A percentile compares a stretch with the other conserved stretches of the same genome.
Conservation (phyloP, 2,113 vertebrate genomes). For the Trichechus manatus region DNA sequence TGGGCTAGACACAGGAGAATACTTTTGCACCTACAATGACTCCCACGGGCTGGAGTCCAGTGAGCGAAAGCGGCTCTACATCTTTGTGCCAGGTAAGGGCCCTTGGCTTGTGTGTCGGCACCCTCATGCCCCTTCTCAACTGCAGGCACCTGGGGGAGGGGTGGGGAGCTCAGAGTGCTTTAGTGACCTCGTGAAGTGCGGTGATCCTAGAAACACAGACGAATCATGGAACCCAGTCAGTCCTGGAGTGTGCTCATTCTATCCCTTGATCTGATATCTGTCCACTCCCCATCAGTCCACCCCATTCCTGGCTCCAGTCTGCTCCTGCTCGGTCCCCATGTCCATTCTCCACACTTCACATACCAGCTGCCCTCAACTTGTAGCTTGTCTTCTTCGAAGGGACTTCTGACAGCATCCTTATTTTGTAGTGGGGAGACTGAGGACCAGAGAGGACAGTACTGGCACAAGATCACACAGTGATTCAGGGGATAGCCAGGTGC, state of each 20-base stretch:
- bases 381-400: neutral
- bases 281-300: neutral
- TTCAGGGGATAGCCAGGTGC: neutral
- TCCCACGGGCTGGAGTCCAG: slow-evolving; percentile 57
- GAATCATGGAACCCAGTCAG: neutral
- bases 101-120: neutral
- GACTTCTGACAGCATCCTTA: neutral
- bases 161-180: neutral
- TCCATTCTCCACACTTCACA: neutral
- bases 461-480: neutral
- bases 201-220: neutral
- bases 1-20: slow-evolving; percentile 93
- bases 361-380: neutral
- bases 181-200: neutral
- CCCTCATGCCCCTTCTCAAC: too few relatives aligned
- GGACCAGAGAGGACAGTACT: neutral
- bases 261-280: neutral
- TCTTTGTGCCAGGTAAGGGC: slow-evolving; percentile 95
- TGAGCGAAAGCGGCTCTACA: slow-evolving; percentile 87
- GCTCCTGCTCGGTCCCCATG: neutral
- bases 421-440: neutral
- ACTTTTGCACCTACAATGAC: slow-evolving; percentile 88
- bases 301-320: neutral
- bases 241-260: neutral
- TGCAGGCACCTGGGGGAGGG: neutral